Evolutionary conservation across 2,797 vertebrate genomes (phyloP), one percentile per base, ranked within the genome.

Genomic region (Hemibagrus guttatus): DNA sequence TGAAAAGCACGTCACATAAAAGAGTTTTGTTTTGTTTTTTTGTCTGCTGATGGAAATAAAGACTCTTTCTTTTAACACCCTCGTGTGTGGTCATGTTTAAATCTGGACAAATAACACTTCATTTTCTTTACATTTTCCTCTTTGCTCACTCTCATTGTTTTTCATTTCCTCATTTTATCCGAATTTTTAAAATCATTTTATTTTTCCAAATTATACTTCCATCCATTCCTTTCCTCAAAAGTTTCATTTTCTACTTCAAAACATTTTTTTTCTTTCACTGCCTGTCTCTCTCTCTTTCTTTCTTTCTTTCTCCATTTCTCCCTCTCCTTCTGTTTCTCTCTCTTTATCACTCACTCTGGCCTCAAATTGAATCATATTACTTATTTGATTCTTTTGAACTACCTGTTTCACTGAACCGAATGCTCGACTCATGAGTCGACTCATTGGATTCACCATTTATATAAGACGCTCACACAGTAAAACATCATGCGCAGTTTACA

Each of bases 261-360:
- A n/a, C n/a, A n/a, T 66, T 66, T 31, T 4, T 66, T 66, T 66
- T 66, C 13, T 28, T 31, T 66, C 11, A 66, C n/a, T 16, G 1
- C 26, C 46, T 74, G 6, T 5, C 21, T 23, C 2, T 49, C 19
- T 42, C 9, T 49, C 42, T 72, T 39, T 46, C 13, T 75, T 42
- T 75, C 42, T 49, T 0, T 89, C 89, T 88, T 87, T 78, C 81
- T 85, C 84, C 87, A 90, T 90, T 90, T 86, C 87, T 84, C 85
- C 80, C 90, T 90, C 91, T 87, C 89, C 72, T 90, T 26, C 39
- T 52, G 16, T n/a, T 9, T 61, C 19, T 61, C 23, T 71, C 21
- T 31, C 13, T 66, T n/a, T n/a, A n/a, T n/a, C n/a, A n/a, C n/a
- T n/a, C n/a, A n/a, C 12, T 7, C 16, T 39, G 2, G 39, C 35